phyloP scores from a whole-genome alignment of 2,113 vertebrate species.

The Varanus salvator region DNA sequence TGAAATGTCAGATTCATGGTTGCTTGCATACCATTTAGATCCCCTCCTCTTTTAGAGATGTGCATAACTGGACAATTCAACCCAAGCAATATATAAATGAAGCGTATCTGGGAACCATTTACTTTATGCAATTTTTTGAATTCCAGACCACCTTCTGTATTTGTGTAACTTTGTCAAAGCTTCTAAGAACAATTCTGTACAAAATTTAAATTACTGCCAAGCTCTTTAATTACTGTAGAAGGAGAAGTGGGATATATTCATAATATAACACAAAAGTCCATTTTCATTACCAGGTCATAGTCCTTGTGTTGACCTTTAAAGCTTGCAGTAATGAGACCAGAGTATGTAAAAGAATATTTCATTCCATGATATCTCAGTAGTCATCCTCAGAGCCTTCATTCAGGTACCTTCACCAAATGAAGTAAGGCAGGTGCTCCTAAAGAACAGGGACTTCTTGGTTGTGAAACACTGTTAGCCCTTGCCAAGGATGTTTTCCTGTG shows the following conservation, averaged over 20 bases:
- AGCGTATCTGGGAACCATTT: background rate
- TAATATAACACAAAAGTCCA: background rate
- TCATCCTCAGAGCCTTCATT: no score
- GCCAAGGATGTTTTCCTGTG: no score
- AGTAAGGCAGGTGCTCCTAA: no score
- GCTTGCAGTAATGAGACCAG: no score
- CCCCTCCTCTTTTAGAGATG: conserved; percentile 22
- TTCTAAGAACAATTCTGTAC: background rate
- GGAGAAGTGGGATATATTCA: background rate
- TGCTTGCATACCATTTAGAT: conserved; percentile 32
- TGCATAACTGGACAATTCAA: conserved; percentile 1
- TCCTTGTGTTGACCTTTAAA: no score
- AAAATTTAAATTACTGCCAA: background rate
- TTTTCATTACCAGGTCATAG: no score
- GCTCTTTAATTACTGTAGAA: background rate
- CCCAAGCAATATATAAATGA: background rate
- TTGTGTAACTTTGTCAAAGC: background rate
- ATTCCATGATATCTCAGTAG: no score
- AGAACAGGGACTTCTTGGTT: no score
- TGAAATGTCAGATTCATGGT: conserved; percentile 43
- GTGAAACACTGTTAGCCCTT: no score
- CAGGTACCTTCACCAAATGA: no score
- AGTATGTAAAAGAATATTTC: no score
- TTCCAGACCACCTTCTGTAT: background rate
- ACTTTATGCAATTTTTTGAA: background rate